Base-by-base conservation (phyloP, 2,888 invertebrate species). In the Lampropteryx suffumata region DNA sequence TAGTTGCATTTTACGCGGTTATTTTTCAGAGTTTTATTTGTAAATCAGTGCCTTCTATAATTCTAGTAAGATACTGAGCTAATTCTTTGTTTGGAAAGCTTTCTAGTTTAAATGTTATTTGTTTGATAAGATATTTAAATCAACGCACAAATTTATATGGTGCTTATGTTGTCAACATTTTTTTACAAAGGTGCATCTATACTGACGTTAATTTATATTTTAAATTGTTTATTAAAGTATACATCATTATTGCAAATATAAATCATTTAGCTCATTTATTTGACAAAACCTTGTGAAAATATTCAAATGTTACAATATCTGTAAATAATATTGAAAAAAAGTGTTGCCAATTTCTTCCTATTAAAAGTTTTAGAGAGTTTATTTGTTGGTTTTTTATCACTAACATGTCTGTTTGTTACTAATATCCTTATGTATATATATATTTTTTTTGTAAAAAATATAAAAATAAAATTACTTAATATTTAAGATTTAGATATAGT, bases 301-400 rank as follows among this genome's bases (percentile, higher is more conserved):
- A n/a, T n/a, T 27, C 10, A 34, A 29, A 6, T n/a, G 34, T 5
- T 24, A 29, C 3, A 36, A 50, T 41, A 51, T 46, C 44, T 39
- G 34, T 57, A 47, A 48, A 46, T 49, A 32, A 36, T 32, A 30
- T 52, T 52, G 50, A 47, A 46, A 41, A 58, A 64, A 50, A n/a
- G n/a, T 66, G 55, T 71, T 69, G 67, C 60, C 58, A 65, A 51
- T 69, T 66, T 64, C 70, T 67, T 69, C 33, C 37, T 51, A 64
- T 63, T 64, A 64, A 62, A 67, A 49, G 56, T 55, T 59, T 42
- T 53, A 53, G 30, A 46, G 44, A 46, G 44, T 53, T 56, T 24
- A 49, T 42, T 44, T 48, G 48, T 55, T 54, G 35, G 44, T 55
- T 50, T 52, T 55, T 50, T 12, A 56, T 32, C 8, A 40, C 51